These are phyloP conservation scores for Heliconius hortense DNA, from an alignment of 2,888 invertebrate species.

Conservation along the genomic window DNA sequence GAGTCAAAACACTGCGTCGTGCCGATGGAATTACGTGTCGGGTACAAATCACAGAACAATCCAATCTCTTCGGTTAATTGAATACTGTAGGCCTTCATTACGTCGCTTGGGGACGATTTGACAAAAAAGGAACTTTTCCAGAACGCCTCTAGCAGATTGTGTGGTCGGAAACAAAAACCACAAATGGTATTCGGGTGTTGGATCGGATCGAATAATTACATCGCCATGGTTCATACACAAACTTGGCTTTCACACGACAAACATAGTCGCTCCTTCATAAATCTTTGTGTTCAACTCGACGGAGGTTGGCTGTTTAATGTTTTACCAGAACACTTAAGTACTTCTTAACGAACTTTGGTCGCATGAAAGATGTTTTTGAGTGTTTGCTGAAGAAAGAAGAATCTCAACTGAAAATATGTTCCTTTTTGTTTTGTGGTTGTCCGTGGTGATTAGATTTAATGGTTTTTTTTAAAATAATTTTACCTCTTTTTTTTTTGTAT, in stretches of 20 bases:
- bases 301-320: conserved; percentile 64
- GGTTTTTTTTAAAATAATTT: too few relatives aligned
- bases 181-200: conserved; percentile 71
- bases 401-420: conserved; percentile 1
- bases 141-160: conserved; percentile 55
- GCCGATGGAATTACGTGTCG: conserved; percentile 67
- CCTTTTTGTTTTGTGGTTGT: neutral
- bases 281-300: conserved; percentile 52
- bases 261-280: conserved; percentile 58
- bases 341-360: conserved; percentile 60
- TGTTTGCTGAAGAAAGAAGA: conserved; percentile 19
- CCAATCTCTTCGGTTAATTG: conserved; percentile 76
- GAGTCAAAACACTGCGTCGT: conserved; percentile 54
- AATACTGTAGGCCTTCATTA: conserved; percentile 79
- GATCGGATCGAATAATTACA: conserved; percentile 71
- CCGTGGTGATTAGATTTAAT: neutral
- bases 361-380: conserved; percentile 25
- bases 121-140: conserved; percentile 73
- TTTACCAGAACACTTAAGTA: conserved; percentile 58
- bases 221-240: conserved; percentile 51
- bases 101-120: conserved; percentile 59
- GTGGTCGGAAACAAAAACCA: conserved; percentile 67
- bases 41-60: conserved; percentile 78
- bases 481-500: too few relatives aligned
- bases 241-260: conserved; percentile 68